Conservation (phyloP, 2,888 invertebrate species). For the Pheosia gnoma region DNA sequence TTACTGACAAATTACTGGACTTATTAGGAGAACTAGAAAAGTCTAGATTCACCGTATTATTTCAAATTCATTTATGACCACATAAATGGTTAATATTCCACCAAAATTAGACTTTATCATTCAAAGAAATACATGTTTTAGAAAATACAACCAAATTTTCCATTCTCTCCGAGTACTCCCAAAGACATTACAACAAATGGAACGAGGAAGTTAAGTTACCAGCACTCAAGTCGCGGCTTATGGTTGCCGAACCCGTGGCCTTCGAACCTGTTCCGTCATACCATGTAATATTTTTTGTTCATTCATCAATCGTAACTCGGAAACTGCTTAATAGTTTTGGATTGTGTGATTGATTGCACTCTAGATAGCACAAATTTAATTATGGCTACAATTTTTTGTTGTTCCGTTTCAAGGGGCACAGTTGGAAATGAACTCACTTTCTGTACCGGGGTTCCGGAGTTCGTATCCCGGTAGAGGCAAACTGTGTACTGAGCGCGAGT, state of each 20-base stretch:
- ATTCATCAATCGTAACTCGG: neutral
- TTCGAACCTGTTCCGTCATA: neutral
- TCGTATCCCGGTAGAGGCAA: no score
- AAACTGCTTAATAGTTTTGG: neutral
- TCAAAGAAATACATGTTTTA: constrained; percentile 2
- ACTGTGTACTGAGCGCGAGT: no score
- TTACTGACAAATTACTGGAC: no score
- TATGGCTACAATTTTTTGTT: neutral
- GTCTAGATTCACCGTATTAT: no score
- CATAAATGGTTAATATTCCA: neutral
- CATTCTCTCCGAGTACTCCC: neutral
- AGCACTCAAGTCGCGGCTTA: neutral
- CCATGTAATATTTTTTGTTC: neutral
- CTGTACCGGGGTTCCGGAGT: no score
- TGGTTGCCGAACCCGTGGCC: neutral
- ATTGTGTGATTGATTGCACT: constrained; percentile 1
- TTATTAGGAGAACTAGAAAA: no score
- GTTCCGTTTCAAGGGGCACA: no score
- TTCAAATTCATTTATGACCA: neutral
- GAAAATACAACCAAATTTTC: no score
- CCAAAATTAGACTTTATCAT: neutral
- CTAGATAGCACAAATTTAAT: neutral
- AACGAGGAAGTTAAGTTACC: neutral
- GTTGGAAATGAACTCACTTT: no score
- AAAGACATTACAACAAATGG: neutral